Percentiles rank a stretch among this genome's conserved stretches.
These are phyloP conservation scores for Athetis lepigone DNA, from an alignment of 2,888 invertebrate genomes.

Conservation along the genomic window DNA sequence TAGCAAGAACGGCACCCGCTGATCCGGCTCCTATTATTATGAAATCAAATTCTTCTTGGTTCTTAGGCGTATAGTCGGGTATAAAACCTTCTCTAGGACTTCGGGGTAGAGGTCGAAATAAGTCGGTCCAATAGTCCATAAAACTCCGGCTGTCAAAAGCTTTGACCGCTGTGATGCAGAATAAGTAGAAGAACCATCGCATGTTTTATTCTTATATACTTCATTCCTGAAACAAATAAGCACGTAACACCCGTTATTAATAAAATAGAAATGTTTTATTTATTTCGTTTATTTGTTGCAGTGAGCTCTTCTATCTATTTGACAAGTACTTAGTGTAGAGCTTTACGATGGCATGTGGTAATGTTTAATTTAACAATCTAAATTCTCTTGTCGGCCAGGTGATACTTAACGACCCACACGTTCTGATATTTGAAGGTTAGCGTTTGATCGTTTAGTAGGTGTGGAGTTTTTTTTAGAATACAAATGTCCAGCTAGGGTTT, in stretches of 20 bases:
- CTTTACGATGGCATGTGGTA: constrained; percentile 12
- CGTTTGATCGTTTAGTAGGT: constrained; percentile 28
- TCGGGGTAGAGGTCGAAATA: constrained; percentile 82
- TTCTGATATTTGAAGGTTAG: constrained; percentile 53
- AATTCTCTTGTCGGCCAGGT: constrained; percentile 44
- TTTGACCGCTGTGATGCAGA: constrained; percentile 64
- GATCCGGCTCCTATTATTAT: constrained; percentile 89
- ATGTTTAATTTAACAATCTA: constrained; percentile 49
- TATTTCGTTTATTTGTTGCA: constrained; percentile 2
- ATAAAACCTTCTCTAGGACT: constrained; percentile 83
- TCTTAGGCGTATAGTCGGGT: constrained; percentile 81
- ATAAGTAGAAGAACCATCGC: constrained; percentile 71
- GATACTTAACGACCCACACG: constrained; percentile 35
- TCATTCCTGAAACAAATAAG: constrained; percentile 74
- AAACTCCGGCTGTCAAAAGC: constrained; percentile 69
- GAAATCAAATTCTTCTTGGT: constrained; percentile 85
- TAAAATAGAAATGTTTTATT: too few species aligned
- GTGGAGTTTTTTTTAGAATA: constrained; percentile 46
- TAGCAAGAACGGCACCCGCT: constrained; percentile 94
- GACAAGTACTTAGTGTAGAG: constrained; percentile 22
- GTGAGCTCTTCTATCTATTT: neutral
- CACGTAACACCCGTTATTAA: neutral
- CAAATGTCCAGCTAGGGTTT: constrained; percentile 33
- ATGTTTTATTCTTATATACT: constrained; percentile 66
- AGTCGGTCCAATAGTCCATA: constrained; percentile 84